phyloP scores from a whole-genome alignment of 2,888 invertebrate genomes.

The Tribolium freemani region DNA sequence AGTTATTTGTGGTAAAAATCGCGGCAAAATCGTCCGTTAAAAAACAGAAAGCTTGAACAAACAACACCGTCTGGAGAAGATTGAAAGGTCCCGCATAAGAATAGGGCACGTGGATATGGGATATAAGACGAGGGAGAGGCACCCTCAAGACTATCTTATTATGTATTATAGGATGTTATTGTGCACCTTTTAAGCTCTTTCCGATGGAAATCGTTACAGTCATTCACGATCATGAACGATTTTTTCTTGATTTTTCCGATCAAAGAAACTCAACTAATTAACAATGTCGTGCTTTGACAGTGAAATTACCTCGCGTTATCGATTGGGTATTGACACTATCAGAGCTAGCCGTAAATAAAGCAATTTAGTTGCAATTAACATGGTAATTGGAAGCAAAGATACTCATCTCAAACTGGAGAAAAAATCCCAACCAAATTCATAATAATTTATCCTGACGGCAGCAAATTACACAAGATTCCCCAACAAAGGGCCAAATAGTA shows the following conservation, averaged over 20 bases:
- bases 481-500: conserved; percentile 44
- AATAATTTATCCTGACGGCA: conserved; percentile 35
- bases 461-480: conserved; percentile 32
- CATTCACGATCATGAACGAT: not conserved
- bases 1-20: conserved; percentile 40
- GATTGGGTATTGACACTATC: conserved; percentile 42
- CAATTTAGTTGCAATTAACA: conserved; percentile 50
- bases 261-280: conserved; percentile 10
- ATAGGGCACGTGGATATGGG: conserved; percentile 65
- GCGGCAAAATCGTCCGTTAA: conserved; percentile 60
- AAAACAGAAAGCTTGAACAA: conserved; percentile 57
- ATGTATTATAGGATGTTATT: conserved; percentile 61
- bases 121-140: conserved; percentile 45
- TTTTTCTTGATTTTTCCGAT: not conserved
- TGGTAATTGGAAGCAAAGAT: conserved; percentile 47
- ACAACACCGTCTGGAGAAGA: conserved; percentile 56
- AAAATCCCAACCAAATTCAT: not conserved
- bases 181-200: conserved; percentile 62
- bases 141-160: conserved; percentile 63
- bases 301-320: conserved; percentile 28
- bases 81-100: conserved; percentile 64
- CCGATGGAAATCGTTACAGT: conserved; percentile 60
- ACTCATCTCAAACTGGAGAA: conserved; percentile 18
- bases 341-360: conserved; percentile 45
- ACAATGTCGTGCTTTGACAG: conserved; percentile 23